Base-by-base conservation (phyloP, 2,797 vertebrate genomes). In the Eospalax fontanierii region DNA sequence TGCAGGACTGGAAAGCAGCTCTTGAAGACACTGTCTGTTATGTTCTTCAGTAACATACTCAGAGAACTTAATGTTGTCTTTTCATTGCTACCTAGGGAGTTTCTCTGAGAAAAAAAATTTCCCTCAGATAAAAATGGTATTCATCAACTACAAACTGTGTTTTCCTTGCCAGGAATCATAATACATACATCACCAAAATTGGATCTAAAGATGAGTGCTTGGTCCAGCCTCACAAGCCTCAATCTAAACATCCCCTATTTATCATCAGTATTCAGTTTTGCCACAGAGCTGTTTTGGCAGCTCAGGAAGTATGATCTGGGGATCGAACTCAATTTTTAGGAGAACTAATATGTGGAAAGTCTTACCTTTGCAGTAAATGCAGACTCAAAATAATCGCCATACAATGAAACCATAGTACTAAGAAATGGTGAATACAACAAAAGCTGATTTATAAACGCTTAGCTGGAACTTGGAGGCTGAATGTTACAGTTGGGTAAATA, bases 271-370 rank as follows among this genome's bases (percentile, higher is more conserved):
- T 94, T 94, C 94, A 96, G 12, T 40, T 26, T 87, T 59, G 59
- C 92, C 94, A 73, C 93, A 91, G 84, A 94, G 89, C 71, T 35
- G 19, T 93, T 85, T 90, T 97, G 97, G 97, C 97, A 97, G 50
- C 83, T 84, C 7, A 1, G 82, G 78, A 50, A 18, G 93, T 57
- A 87, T 84, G 89, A 82, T 95, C 94, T 96, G 91, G 87, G 89
- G 97, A 95, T 93, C 35, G 0, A 97, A 93, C 90, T 92, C 93
- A 95, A 96, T 74, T 97, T 94, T 96, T 93, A 79, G 95, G 86
- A 93, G 76, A 97, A 90, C 74, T 94, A 96, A 76, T 97, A 96
- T 87, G 54, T 97, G 96, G 97, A 97, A 97, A 97, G 68, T 97
- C 91, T 97, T 97, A 97, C 93, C 90, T 97, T 96, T 97, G 89